phyloP scores from a whole-genome alignment of 1,140 invertebrate species.

The Meloidogyne exigua region DNA sequence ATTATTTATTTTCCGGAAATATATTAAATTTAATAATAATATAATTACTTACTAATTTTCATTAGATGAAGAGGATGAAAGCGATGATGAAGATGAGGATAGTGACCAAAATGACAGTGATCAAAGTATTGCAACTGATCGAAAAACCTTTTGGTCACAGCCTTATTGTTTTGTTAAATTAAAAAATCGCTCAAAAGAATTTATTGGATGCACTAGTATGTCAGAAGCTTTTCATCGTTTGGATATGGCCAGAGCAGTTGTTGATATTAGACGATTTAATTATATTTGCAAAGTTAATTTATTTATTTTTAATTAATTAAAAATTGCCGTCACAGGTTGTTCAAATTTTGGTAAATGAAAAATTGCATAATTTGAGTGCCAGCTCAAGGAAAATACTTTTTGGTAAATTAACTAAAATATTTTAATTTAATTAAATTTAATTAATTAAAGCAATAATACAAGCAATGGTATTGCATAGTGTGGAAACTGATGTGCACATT shows the following conservation, averaged over 20 bases:
- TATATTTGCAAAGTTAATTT: slow-evolving; percentile 80
- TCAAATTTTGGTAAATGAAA: slow-evolving; percentile 80
- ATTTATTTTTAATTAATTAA: neutral
- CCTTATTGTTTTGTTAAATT: slow-evolving; percentile 88
- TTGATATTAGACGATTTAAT: slow-evolving; percentile 87
- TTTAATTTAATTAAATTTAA: neutral
- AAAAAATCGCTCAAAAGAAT: slow-evolving; percentile 82
- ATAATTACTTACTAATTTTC: no score
- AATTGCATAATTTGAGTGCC: slow-evolving; percentile 80
- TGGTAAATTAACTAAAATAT: slow-evolving; percentile 63
- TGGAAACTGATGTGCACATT: neutral
- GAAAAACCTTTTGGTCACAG: slow-evolving; percentile 72
- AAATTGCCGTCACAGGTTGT: slow-evolving; percentile 71
- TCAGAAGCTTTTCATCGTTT: slow-evolving; percentile 88
- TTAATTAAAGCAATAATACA: slow-evolving; percentile 74
- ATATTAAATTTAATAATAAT: no score
- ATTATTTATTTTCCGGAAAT: no score
- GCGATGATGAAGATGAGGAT: neutral
- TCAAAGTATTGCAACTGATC: slow-evolving; percentile 19
- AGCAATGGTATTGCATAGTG: slow-evolving; percentile 85
- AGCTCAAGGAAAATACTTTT: slow-evolving; percentile 88
- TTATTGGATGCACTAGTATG: slow-evolving; percentile 88
- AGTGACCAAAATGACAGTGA: neutral
- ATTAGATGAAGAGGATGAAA: slow-evolving; percentile 1
- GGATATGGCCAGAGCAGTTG: slow-evolving; percentile 88